Evolutionary conservation across 1,140 invertebrate species (phyloP).

Genomic region (Musca vetustissima): DNA sequence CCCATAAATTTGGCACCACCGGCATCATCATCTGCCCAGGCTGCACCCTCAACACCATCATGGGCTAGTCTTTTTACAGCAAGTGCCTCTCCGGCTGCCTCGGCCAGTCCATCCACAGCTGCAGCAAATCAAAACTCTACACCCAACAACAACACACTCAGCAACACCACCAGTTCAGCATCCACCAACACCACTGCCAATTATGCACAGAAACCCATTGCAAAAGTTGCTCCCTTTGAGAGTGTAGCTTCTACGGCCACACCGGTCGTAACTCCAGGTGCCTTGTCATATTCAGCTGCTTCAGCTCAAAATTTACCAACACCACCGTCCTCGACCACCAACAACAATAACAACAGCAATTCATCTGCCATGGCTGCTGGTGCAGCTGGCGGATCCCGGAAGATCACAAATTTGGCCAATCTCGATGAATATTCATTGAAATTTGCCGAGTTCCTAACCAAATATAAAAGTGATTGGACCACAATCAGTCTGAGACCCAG

Average conservation of each 20-base stretch:
- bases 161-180: constrained; percentile 39
- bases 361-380: constrained; percentile 2
- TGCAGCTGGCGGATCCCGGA: background rate
- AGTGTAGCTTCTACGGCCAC: constrained; percentile 44
- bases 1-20: constrained; percentile 31
- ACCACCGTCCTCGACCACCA: background rate
- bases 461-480: constrained; percentile 73
- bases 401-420: constrained; percentile 29
- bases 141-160: constrained; percentile 26
- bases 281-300: constrained; percentile 52
- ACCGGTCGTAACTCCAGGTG: constrained; percentile 46
- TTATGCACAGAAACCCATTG: constrained; percentile 57
- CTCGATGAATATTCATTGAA: constrained; percentile 51
- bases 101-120: background rate
- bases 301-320: constrained; percentile 47
- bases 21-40: constrained; percentile 19
- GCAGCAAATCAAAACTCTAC: constrained; percentile 14
- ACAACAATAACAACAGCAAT: background rate
- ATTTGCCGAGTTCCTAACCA: constrained; percentile 70
- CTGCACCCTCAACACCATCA: constrained; percentile 14
- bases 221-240: constrained; percentile 62
- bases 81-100: constrained; percentile 27
- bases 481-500: constrained; percentile 76
- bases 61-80: constrained; percentile 28
- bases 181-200: constrained; percentile 32